Evolutionary conservation across 2,888 invertebrate genomes (phyloP), one percentile per base, ranked within the genome.

Genomic region (Odontomyia ornata): DNA sequence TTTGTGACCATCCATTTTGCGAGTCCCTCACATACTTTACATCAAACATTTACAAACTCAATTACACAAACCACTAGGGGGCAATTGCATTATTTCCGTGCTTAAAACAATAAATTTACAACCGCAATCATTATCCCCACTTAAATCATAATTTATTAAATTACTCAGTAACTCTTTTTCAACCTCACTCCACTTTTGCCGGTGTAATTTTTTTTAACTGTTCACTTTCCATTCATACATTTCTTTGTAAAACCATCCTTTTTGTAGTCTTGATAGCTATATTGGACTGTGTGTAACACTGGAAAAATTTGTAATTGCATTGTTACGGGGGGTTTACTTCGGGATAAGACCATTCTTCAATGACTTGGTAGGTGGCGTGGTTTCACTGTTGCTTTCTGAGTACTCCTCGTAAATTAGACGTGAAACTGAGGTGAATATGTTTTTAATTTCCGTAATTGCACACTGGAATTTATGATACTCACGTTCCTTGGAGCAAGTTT

Each of bases 381-480:
- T 21, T 67, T 43, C n/a, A 13, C n/a, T 64, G 30, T 43, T 46
- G 9, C 36, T n/a, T 28, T 69, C 69, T 69, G 11, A 46, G 23
- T 25, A 46, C 69, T 69, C 9, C 3, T 36, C 69, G 69, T 69
- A 77, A 75, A 75, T 77, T 73, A 77, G 60, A 67, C 56, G 67
- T 56, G 75, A 77, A 75, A 75, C 77, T 75, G 77, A 65, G 75
- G 75, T 77, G 75, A 77, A 77, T 77, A 75, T 75, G 77, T 77
- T 77, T 77, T 77, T 77, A 77, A 77, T 77, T 77, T 77, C 77
- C 62, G 62, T 77, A 77, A 77, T 77, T 77, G 77, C 73, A 67
- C 46, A 69, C 75, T 36, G 67, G 75, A 65, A 77, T 77, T 77
- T 77, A 77, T 77, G 75, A 46, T 23, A 25, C 18, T 23, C 13